Evolutionary conservation across 2,113 vertebrate genomes (phyloP).

Genomic region (Apaloderma vittatum): DNA sequence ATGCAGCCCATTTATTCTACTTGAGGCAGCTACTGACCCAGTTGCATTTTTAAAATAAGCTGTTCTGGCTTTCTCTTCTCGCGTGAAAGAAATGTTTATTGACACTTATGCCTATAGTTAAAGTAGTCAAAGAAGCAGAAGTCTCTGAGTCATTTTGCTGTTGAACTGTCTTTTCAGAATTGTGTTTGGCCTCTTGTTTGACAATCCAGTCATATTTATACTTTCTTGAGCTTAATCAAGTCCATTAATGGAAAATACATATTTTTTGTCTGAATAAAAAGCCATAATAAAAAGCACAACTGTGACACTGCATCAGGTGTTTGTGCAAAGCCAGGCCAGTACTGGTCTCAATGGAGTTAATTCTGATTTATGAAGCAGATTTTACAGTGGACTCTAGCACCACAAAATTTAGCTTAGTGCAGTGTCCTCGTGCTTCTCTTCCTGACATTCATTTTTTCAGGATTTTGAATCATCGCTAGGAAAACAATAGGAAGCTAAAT

Average conservation of each 20-base stretch:
- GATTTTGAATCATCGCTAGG: slow-evolving; percentile 33
- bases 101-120: background rate
- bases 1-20: slow-evolving; percentile 27
- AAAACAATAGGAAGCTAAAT: slow-evolving; percentile 54
- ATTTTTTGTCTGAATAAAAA: background rate
- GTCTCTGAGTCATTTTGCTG: background rate
- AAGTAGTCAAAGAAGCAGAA: background rate
- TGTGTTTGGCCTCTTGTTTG: background rate
- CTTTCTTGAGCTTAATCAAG: background rate
- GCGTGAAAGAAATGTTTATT: slow-evolving; percentile 15
- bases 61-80: background rate
- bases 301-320: background rate
- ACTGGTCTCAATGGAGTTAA: background rate
- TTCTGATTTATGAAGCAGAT: background rate
- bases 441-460: background rate
- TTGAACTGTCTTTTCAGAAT: background rate
- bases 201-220: background rate
- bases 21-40: slow-evolving; percentile 71
- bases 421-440: background rate
- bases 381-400: background rate
- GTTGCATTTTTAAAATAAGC: slow-evolving; percentile 60
- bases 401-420: background rate
- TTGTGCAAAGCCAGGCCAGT: background rate
- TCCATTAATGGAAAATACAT: background rate
- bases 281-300: background rate